Evolutionary conservation across 2,888 invertebrate genomes (phyloP).

Genomic region (Drosophila testacea): DNA sequence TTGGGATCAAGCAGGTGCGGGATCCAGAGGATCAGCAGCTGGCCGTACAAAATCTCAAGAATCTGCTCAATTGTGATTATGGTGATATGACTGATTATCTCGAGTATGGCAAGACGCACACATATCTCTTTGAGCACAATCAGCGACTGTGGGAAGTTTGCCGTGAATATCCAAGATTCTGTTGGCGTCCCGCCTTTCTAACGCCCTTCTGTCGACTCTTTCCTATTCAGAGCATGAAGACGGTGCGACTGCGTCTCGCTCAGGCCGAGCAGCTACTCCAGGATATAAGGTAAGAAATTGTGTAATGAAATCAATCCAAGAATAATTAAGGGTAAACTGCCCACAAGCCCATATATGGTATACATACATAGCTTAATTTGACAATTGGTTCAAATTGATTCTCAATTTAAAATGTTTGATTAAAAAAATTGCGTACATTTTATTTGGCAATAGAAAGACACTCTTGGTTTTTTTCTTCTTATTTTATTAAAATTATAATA

Average conservation of each 20-base stretch:
- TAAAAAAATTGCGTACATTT: too few species aligned
- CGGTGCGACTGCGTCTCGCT: slow-evolving; percentile 91
- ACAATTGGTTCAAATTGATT: too few species aligned
- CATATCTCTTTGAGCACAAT: slow-evolving; percentile 94
- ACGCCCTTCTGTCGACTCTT: slow-evolving; percentile 92
- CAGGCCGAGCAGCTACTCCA: slow-evolving; percentile 90
- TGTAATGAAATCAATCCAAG: too few species aligned
- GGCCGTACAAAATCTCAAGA: slow-evolving; percentile 89
- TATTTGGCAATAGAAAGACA: too few species aligned
- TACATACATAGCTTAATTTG: too few species aligned
- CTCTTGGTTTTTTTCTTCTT: too few species aligned
- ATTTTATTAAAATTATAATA: too few species aligned
- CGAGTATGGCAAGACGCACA: slow-evolving; percentile 91
- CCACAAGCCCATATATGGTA: too few species aligned
- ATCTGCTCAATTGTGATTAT: slow-evolving; percentile 92
- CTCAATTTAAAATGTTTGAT: too few species aligned
- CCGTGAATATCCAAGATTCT: slow-evolving; percentile 88
- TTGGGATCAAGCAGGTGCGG: slow-evolving; percentile 92
- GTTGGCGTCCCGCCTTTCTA: slow-evolving; percentile 90
- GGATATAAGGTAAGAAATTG: slow-evolving; percentile 88
- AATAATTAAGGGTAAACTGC: too few species aligned
- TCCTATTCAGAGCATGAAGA: slow-evolving; percentile 95
- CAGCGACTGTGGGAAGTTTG: slow-evolving; percentile 93
- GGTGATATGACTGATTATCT: slow-evolving; percentile 91
- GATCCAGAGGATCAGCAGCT: slow-evolving; percentile 89